Evolutionary conservation across 2,797 vertebrate species (phyloP), one percentile per base, ranked within the genome.

Genomic region (Xenentodon cancila): DNA sequence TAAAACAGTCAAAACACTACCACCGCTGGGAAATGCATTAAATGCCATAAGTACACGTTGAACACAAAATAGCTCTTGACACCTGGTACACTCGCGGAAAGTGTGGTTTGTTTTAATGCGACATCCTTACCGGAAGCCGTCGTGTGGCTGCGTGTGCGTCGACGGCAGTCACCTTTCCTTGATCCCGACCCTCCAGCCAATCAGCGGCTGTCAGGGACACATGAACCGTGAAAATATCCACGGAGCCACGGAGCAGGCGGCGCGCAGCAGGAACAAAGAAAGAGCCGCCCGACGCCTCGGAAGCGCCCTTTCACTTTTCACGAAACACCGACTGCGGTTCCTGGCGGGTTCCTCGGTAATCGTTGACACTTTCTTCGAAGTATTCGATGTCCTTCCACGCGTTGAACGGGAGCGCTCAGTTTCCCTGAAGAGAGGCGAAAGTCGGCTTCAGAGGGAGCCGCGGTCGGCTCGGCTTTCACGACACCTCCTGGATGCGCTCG

Each of bases 171-270:
- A 92, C 91, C 88, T 91, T 86, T 84, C 37, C 69, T 65, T 84
- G 83, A 87, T 88, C 88, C 89, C 83, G 74, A 72, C 9, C 34
- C 61, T 59, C 2, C 82, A 89, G 85, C 91, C 91, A 92, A 92
- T 92, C 89, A 90, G 91, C 75, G 78, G 64, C 77, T 61, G 77
- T 63, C 83, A 19, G 80, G 74, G 69, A 86, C 84, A 66, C 90
- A 80, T n/a, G 85, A 86, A 68, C 75, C 68, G 79, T 54, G 81
- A 73, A 76, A 67, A 79, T 68, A 64, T 81, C 20, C 46, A 15
- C 11, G 46, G 75, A 80, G 19, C 21, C 46, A 6, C 19, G 46
- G 75, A 80, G 19, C 74, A 78, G 75, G 74, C 84, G 32, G 70
- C 62, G 9, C 71, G 58, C 77, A 63, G 69, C 8, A 71, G 75